A percentile compares a stretch with the other conserved stretches of the same genome.
phyloP scores from a whole-genome alignment of 2,888 invertebrate genomes.

The Idaea biselata region DNA sequence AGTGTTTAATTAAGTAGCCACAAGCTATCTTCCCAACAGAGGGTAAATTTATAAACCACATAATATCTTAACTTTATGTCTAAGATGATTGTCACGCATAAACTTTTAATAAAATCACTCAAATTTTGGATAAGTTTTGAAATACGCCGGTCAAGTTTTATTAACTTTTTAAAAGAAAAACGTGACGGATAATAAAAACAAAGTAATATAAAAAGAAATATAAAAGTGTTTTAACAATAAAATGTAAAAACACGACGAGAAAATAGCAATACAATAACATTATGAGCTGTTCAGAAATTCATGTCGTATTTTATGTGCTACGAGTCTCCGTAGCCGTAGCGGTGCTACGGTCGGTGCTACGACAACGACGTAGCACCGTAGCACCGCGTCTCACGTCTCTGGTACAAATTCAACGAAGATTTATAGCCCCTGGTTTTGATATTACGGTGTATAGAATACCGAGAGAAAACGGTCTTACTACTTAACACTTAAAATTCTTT shows the following conservation, averaged over 20 bases:
- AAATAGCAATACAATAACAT: conserved; percentile 1
- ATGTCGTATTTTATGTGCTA: conserved; percentile 20
- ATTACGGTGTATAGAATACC: neutral
- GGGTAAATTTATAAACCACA: too few species aligned
- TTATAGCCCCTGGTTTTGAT: conserved; percentile 14
- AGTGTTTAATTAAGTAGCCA: too few species aligned
- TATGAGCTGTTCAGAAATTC: conserved; percentile 13
- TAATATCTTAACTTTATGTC: too few species aligned
- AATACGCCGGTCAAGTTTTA: neutral
- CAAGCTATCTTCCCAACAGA: too few species aligned
- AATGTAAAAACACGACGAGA: neutral
- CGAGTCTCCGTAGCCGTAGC: conserved; percentile 5
- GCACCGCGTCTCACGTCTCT: conserved; percentile 9
- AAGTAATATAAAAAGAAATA: neutral
- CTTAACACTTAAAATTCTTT: too few species aligned
- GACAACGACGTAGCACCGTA: conserved; percentile 14
- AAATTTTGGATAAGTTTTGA: neutral
- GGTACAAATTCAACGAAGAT: conserved; percentile 21
- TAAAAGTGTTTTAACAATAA: neutral
- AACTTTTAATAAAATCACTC: too few species aligned
- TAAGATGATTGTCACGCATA: too few species aligned
- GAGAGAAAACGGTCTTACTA: neutral
- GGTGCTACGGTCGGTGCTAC: conserved; percentile 18
- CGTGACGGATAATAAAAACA: neutral
- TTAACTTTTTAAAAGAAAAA: neutral